A percentile compares a stretch with the other conserved stretches of the same genome.
phyloP scores from a whole-genome alignment of 2,888 invertebrate genomes.

The Ernsta delagoae region DNA sequence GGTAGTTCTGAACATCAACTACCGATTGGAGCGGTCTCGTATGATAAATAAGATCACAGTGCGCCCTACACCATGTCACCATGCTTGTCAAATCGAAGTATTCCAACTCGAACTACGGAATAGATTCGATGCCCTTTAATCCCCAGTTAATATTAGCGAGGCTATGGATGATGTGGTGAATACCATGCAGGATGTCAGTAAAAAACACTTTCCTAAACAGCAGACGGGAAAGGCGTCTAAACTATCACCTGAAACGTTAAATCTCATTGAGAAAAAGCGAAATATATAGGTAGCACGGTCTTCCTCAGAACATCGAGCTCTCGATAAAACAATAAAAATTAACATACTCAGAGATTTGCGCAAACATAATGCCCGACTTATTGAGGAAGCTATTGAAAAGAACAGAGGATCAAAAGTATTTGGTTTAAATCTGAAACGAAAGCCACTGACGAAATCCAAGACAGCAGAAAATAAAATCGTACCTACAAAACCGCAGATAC shows the following conservation, averaged over 20 bases:
- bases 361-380: neutral
- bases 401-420: conserved; percentile 16
- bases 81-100: neutral
- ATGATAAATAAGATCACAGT: neutral
- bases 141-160: too few relatives aligned
- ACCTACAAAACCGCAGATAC: too few relatives aligned
- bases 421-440: too few relatives aligned
- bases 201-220: too few relatives aligned
- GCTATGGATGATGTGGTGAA: too few relatives aligned
- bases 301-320: conserved; percentile 1
- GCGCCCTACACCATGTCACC: neutral
- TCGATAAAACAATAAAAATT: neutral
- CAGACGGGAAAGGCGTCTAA: neutral
- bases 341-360: conserved; percentile 6
- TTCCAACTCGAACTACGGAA: neutral
- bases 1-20: conserved; percentile 36
- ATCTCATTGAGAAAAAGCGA: conserved; percentile 1
- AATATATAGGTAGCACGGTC: neutral
- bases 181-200: too few relatives aligned
- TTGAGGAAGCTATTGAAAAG: neutral
- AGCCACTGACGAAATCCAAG: neutral
- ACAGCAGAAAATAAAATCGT: neutral
- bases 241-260: conserved; percentile 5
- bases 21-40: neutral
- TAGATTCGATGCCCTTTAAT: too few relatives aligned